phyloP scores from a whole-genome alignment of 2,113 vertebrate species.

The Myrmecobius fasciatus region DNA sequence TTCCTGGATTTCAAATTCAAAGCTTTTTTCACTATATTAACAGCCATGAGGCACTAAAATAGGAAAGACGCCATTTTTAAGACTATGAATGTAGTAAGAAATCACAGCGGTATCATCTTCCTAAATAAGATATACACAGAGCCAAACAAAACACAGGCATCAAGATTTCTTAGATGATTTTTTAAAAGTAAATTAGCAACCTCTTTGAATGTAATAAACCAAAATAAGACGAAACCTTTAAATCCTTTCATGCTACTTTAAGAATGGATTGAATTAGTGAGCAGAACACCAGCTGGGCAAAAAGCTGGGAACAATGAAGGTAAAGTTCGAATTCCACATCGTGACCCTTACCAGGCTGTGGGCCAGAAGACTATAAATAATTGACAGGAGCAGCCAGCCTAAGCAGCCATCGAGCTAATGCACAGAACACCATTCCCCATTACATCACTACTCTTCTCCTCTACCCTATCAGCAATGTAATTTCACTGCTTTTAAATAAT shows the following conservation, averaged over 20 bases:
- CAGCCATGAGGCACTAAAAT: neutral
- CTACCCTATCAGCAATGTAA: constrained; percentile 61
- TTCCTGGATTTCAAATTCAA: neutral
- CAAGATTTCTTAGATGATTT: neutral
- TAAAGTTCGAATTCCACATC: constrained; percentile 80
- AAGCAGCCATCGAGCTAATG: constrained; percentile 77
- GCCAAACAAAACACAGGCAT: neutral
- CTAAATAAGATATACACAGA: neutral
- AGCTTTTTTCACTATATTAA: neutral
- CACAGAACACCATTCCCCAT: constrained; percentile 75
- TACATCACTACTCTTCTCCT: constrained; percentile 71
- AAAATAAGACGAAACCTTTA: neutral
- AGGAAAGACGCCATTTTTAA: neutral
- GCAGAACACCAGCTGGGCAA: constrained; percentile 74
- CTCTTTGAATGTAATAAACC: neutral
- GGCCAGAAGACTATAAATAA: constrained; percentile 84
- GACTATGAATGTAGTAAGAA: neutral
- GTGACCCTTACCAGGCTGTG: constrained; percentile 81
- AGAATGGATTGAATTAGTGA: constrained; percentile 63
- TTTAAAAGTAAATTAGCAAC: neutral
- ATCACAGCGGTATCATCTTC: neutral
- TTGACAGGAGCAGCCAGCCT: constrained; percentile 80
- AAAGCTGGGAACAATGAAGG: constrained; percentile 80
- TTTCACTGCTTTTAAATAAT: constrained; percentile 81
- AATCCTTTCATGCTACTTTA: constrained; percentile 40